Evolutionary conservation across 2,797 vertebrate species (phyloP).

Genomic region (Sylvilagus floridanus): DNA sequence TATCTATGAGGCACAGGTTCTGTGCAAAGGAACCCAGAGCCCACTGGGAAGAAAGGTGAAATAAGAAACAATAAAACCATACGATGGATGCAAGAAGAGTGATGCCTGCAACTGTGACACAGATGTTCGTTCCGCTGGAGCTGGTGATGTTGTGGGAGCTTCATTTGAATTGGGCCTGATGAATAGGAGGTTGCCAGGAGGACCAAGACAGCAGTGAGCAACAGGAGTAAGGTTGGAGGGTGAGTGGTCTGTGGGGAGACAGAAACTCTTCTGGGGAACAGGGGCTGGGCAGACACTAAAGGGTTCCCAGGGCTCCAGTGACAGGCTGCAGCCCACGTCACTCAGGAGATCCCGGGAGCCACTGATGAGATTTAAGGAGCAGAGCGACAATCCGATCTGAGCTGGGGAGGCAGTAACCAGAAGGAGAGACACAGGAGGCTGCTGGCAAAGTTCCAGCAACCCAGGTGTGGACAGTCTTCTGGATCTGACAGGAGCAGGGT

Average conservation of each 20-base stretch:
- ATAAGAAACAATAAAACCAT: background rate
- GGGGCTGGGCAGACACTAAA: too few relatives aligned
- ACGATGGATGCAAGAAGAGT: background rate
- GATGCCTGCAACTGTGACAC: background rate
- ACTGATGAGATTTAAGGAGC: background rate
- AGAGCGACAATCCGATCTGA: background rate
- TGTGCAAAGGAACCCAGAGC: constrained; percentile 10
- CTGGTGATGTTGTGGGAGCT: background rate
- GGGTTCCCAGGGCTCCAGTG: too few relatives aligned
- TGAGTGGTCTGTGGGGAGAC: background rate
- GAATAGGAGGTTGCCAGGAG: background rate
- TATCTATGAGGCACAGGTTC: background rate
- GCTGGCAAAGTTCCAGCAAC: background rate
- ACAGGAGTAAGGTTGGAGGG: background rate
- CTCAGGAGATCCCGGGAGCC: background rate
- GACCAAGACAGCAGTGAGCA: background rate
- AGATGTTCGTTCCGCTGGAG: background rate
- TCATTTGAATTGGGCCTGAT: constrained; percentile 10
- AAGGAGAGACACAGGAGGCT: background rate
- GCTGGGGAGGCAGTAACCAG: background rate
- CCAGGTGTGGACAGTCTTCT: background rate
- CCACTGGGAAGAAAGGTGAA: background rate
- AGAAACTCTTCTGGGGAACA: background rate
- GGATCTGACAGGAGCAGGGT: background rate
- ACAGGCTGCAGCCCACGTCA: background rate